Conservation (phyloP, 2,888 invertebrate genomes). For the Belgica antarctica region DNA sequence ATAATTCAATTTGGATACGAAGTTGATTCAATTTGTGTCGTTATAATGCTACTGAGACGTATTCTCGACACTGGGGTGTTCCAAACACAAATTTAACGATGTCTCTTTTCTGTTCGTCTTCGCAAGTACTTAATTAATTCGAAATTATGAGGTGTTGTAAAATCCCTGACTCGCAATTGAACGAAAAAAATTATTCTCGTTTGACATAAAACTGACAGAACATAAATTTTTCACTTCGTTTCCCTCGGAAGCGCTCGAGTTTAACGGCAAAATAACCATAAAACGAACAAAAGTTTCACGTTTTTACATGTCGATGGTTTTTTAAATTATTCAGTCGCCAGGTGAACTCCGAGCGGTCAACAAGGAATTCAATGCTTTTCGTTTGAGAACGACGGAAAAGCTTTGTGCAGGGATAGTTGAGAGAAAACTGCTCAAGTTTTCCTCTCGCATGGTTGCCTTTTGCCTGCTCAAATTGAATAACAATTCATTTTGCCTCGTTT, state of each 20-base stretch:
- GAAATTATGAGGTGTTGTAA: slow-evolving; percentile 16
- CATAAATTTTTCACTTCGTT: not conserved
- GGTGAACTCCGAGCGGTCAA: not conserved
- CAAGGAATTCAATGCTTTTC: not conserved
- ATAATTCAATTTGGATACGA: slow-evolving; percentile 6
- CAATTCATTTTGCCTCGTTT: not conserved
- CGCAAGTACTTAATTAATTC: slow-evolving; percentile 10
- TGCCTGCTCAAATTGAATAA: slow-evolving; percentile 8
- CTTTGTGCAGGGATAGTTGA: too few relatives aligned
- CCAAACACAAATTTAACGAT: not conserved
- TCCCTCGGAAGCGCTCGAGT: not conserved
- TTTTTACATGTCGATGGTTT: slow-evolving; percentile 25
- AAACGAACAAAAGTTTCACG: slow-evolving; percentile 14
- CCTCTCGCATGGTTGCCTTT: not conserved
- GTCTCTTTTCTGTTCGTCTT: not conserved
- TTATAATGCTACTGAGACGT: slow-evolving; percentile 1
- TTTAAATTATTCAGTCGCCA: not conserved
- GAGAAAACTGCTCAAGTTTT: not conserved
- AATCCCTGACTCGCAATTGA: slow-evolving; percentile 1
- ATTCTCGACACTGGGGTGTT: not conserved
- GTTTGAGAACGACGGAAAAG: not conserved
- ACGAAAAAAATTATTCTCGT: not conserved
- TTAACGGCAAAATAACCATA: not conserved
- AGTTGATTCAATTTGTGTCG: slow-evolving; percentile 21
- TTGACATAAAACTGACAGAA: slow-evolving; percentile 6